A percentile compares a stretch with the other conserved stretches of the same genome.
Evolutionary conservation across 2,888 invertebrate genomes (phyloP).

Genomic region (Brassicogethes aeneus): DNA sequence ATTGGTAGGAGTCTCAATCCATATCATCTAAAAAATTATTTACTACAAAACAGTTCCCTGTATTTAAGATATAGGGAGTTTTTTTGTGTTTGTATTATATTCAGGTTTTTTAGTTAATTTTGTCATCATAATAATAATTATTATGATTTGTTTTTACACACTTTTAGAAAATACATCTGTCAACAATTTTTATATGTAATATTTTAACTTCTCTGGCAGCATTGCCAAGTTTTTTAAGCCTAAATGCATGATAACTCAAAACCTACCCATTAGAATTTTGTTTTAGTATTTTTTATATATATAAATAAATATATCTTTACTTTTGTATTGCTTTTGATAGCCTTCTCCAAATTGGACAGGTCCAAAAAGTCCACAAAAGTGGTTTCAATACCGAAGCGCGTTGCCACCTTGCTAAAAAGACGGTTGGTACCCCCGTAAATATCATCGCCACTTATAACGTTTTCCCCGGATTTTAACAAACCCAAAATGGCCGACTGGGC

Average conservation of each 20-base stretch:
- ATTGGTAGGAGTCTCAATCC: conserved; percentile 97
- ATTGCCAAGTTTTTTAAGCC: no score
- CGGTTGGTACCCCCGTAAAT: conserved; percentile 92
- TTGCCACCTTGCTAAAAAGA: conserved; percentile 45
- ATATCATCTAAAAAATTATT: conserved; percentile 70
- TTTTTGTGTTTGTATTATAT: no score
- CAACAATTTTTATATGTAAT: conserved; percentile 3
- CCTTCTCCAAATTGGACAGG: conserved; percentile 52
- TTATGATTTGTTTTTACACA: no score
- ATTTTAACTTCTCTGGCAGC: no score
- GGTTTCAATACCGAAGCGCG: conserved; percentile 62
- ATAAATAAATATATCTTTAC: conserved; percentile 39
- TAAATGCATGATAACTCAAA: no score
- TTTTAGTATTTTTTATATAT: neutral
- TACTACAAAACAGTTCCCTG: no score
- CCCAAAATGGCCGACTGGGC: conserved; percentile 68
- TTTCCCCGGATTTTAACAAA: conserved; percentile 76
- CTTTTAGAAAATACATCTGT: no score
- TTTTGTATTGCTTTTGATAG: conserved; percentile 77
- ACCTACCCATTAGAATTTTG: neutral
- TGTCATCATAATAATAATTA: no score
- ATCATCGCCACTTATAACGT: conserved; percentile 84
- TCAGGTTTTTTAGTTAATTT: neutral
- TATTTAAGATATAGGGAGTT: no score
- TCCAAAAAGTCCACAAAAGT: conserved; percentile 73